Percentiles rank a stretch among this genome's conserved stretches.
Evolutionary conservation across 1,140 invertebrate genomes (phyloP).

Genomic region (Drosophila ogumai): DNA sequence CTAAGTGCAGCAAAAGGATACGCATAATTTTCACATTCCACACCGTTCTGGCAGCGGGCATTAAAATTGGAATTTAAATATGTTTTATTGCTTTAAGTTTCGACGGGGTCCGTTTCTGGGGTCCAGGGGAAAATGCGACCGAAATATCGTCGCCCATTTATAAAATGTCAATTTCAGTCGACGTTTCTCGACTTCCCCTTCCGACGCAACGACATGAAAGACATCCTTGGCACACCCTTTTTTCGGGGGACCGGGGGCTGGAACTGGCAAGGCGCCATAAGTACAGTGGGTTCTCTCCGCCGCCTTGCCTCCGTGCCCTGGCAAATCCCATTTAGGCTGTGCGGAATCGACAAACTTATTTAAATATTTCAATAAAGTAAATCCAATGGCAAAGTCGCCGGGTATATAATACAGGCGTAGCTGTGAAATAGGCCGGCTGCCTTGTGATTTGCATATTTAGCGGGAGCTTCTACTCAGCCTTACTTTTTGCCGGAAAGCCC

Average conservation of each 20-base stretch:
- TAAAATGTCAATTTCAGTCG: slow-evolving; percentile 81
- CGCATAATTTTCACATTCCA: slow-evolving; percentile 79
- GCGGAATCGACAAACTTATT: slow-evolving; percentile 84
- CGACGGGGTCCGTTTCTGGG: not conserved
- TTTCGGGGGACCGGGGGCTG: not conserved
- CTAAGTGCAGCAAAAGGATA: slow-evolving; percentile 56
- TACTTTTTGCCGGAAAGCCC: slow-evolving; percentile 27
- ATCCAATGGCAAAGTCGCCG: slow-evolving; percentile 61
- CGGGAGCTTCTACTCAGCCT: slow-evolving; percentile 18
- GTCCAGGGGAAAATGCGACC: slow-evolving; percentile 14
- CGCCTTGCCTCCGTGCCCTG: not conserved
- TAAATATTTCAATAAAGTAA: slow-evolving; percentile 85
- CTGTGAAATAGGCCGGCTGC: slow-evolving; percentile 67
- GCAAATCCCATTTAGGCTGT: slow-evolving; percentile 83
- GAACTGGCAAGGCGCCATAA: slow-evolving; percentile 53
- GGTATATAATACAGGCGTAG: slow-evolving; percentile 39
- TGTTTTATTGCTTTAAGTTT: slow-evolving; percentile 81
- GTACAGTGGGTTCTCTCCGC: slow-evolving; percentile 14
- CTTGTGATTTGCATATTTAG: slow-evolving; percentile 67
- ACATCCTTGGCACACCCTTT: slow-evolving; percentile 58
- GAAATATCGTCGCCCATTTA: slow-evolving; percentile 68
- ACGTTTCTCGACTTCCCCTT: slow-evolving; percentile 35
- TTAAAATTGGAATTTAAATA: slow-evolving; percentile 65
- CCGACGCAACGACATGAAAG: slow-evolving; percentile 46
- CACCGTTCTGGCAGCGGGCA: slow-evolving; percentile 23